phyloP scores from a whole-genome alignment of 2,113 vertebrate species.

The Albula glossodonta region DNA sequence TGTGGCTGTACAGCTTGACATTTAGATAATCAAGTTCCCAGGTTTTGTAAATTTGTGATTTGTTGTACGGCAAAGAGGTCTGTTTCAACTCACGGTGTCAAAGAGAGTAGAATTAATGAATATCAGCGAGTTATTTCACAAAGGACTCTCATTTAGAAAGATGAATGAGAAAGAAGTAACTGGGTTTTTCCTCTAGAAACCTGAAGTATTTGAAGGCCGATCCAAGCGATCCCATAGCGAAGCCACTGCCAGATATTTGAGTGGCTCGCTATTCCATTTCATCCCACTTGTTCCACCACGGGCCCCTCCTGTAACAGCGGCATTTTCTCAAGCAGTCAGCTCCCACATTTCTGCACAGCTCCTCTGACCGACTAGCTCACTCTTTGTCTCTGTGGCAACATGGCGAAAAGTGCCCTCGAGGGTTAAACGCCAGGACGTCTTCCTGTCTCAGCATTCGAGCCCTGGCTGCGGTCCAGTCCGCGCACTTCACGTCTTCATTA shows the following conservation, averaged over 20 bases:
- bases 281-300: not conserved
- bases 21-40: not conserved
- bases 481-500: not conserved
- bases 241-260: not conserved
- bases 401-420: not conserved
- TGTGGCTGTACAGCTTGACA: not conserved
- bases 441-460: not conserved
- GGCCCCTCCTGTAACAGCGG: not conserved
- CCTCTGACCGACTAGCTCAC: not conserved
- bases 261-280: not conserved
- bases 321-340: not conserved
- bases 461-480: not conserved
- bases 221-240: not conserved
- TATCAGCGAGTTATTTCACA: not conserved
- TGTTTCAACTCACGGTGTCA: not conserved
- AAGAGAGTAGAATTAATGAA: not conserved
- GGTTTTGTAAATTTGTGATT: not conserved
- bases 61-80: not conserved
- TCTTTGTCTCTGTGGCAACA: not conserved
- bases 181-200: not conserved
- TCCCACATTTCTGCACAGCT: not conserved
- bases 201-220: not conserved
- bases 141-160: not conserved
- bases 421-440: not conserved
- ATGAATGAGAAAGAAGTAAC: not conserved